phyloP scores from a whole-genome alignment of 35 echinoderm and acorn worm genomes.

The Lytechinus pictus region DNA sequence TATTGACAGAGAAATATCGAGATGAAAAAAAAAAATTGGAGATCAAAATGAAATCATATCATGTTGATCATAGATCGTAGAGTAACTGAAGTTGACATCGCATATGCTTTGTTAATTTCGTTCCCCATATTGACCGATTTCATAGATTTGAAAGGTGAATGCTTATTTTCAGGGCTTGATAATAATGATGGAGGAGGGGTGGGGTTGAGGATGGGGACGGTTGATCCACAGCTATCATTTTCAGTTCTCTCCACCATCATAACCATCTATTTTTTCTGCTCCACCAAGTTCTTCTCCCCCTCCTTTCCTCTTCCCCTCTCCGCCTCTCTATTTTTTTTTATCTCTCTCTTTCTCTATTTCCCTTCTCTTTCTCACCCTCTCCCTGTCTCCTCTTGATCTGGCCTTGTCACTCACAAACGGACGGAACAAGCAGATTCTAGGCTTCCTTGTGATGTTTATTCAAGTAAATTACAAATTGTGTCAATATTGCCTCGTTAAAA shows the following conservation, averaged over 20 bases:
- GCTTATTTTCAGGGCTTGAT: too few species aligned
- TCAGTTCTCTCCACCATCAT: neutral
- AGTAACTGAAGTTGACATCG: neutral
- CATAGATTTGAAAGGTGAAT: too few species aligned
- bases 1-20: too few species aligned
- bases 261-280: neutral
- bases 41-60: neutral
- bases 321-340: neutral
- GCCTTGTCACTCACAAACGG: neutral
- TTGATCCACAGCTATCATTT: neutral
- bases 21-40: neutral
- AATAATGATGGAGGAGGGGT: too few species aligned
- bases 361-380: neutral
- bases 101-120: neutral
- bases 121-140: too few species aligned
- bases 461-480: slow-evolving; percentile 8
- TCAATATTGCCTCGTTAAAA: slow-evolving; percentile 5
- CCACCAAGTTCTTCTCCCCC: neutral
- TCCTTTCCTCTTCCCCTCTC: neutral
- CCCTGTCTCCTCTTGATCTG: neutral
- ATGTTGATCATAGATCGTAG: neutral
- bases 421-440: neutral
- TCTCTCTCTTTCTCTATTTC: neutral
- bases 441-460: neutral
- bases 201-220: too few species aligned